Evolutionary conservation across 1,140 invertebrate genomes (phyloP), one percentile per base, ranked within the genome.

Genomic region (Drosophila parabipectinata): DNA sequence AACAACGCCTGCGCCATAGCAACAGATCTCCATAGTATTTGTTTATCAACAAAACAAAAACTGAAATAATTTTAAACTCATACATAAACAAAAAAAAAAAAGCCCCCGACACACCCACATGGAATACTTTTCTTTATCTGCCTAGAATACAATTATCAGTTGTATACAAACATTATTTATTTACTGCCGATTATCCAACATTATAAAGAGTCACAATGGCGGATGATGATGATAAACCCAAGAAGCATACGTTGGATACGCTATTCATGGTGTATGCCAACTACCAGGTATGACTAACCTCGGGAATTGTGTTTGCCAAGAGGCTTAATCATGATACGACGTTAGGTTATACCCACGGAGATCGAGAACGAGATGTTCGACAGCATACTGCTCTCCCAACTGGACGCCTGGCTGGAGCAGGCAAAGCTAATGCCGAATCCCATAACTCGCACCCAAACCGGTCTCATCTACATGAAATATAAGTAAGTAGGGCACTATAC

Each of bases 171-270:
- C 45, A 44, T 14, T 28, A 28, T 67, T 26, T 48, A 69, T 58
- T 18, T 7, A 55, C 5, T 28, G 18, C 8, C 32, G 24, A 26
- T 24, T 51, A 32, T 21, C 8, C 30, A 12, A 7, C 9, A 37
- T 7, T 12, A 8, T 51, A 47, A 58, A 53, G 34, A 39, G 24
- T 26, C 4, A 8, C 5, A 21, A 91, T 91, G 89, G 89, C 82
- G 34, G 89, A 91, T 75, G 90, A 91, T 39, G 90, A 91, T 9
- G 84, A 91, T 77, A 91, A 90, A 60, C 80, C 83, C 24, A 91
- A 91, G 50, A 87, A 78, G 41, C 82, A 91, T 28, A 91, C 90
- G 4, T 30, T 91, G 30, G 89, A 91, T 34, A 54, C 69, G 7
- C 56, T 91, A 0, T 91, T 91, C 18, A 28, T 53, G 1, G 44